Conservation (phyloP, 2,797 vertebrate species). For the Carduelis carduelis region DNA sequence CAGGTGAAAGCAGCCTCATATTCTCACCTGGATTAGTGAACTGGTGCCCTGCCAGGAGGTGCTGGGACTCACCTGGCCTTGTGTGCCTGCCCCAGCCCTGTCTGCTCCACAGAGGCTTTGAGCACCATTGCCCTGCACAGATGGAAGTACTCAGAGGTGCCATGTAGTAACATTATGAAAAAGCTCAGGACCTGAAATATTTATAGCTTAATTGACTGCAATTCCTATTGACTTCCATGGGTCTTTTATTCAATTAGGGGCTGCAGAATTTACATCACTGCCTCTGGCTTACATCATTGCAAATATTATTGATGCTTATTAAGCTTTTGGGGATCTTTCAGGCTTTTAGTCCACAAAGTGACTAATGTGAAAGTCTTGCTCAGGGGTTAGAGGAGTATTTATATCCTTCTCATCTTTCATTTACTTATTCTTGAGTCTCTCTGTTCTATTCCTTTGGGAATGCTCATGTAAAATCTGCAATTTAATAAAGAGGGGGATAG, state of each 20-base stretch:
- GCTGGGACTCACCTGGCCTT: neutral
- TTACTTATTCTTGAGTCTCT: conserved; percentile 29
- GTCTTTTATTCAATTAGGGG: conserved; percentile 26
- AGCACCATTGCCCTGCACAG: neutral
- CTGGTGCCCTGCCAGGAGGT: rapidly evolving
- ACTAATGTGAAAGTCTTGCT: conserved; percentile 25
- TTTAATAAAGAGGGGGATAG: neutral
- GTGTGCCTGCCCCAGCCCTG: neutral
- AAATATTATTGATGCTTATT: conserved; percentile 43
- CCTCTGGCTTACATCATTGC: conserved; percentile 41
- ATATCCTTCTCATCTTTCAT: conserved; percentile 42
- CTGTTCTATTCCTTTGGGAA: conserved; percentile 34
- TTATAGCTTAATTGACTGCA: conserved; percentile 1
- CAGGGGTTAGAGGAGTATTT: neutral
- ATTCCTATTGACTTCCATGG: neutral
- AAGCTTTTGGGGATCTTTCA: conserved; percentile 50
- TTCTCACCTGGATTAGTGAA: neutral
- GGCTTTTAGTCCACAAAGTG: conserved; percentile 55
- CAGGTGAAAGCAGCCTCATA: neutral
- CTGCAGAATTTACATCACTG: conserved; percentile 27
- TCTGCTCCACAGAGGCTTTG: neutral
- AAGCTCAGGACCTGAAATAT: neutral
- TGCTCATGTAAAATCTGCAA: neutral
- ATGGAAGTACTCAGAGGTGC: neutral
- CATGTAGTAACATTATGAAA: neutral